Evolutionary conservation across 2,888 invertebrate species (phyloP).

Genomic region (Ganaspis brasiliensis): DNA sequence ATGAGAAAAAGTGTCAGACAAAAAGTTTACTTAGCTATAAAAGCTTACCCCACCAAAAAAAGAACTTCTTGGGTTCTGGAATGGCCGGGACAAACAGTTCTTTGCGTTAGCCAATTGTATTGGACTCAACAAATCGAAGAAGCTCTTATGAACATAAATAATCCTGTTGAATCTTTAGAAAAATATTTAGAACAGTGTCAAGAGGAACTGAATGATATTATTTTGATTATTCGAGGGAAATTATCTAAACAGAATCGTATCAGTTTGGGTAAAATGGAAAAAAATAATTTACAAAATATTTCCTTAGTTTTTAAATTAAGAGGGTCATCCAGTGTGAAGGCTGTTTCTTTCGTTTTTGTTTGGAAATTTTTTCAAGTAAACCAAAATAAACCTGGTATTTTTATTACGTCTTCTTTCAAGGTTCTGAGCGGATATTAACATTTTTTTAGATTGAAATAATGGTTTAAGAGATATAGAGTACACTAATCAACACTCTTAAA

Average conservation of each 20-base stretch:
- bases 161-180: slow-evolving; percentile 81
- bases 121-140: slow-evolving; percentile 95
- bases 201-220: slow-evolving; percentile 90
- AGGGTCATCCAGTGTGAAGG: too few species aligned
- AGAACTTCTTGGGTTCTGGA: slow-evolving; percentile 91
- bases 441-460: too few species aligned
- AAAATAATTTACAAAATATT: background rate
- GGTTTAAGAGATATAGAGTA: too few species aligned
- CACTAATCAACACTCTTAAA: too few species aligned
- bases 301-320: too few species aligned
- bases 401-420: too few species aligned
- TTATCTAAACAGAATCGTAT: slow-evolving; percentile 93
- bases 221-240: slow-evolving; percentile 92
- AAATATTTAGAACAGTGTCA: slow-evolving; percentile 89
- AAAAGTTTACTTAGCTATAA: slow-evolving; percentile 86
- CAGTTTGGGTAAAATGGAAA: slow-evolving; percentile 85
- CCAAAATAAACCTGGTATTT: too few species aligned
- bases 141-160: slow-evolving; percentile 84
- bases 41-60: slow-evolving; percentile 85
- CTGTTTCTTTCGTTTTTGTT: too few species aligned
- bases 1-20: slow-evolving; percentile 95
- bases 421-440: too few species aligned
- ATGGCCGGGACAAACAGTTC: slow-evolving; percentile 96
- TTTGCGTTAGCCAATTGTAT: slow-evolving; percentile 91
- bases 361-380: too few species aligned